A percentile compares a stretch with the other conserved stretches of the same genome.
Conservation (phyloP, 2,888 invertebrate species). For the Anthophora plumipes region DNA sequence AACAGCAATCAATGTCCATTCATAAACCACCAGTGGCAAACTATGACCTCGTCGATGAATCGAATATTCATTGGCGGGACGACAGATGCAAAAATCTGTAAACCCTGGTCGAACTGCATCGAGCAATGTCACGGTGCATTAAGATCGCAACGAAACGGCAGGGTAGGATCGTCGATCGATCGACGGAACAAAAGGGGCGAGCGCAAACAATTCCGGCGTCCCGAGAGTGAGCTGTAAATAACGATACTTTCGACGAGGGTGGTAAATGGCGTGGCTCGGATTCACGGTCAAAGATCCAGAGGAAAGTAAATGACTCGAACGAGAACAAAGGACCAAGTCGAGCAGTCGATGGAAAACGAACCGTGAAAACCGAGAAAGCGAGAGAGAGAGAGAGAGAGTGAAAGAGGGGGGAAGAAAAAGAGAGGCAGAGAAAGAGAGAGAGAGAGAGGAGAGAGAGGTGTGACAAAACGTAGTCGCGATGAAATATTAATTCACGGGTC, state of each 20-base stretch:
- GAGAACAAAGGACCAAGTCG: conserved; percentile 46
- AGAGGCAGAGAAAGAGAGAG: too few relatives aligned
- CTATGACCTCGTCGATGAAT: too few relatives aligned
- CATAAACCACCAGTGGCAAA: too few relatives aligned
- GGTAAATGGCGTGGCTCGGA: conserved; percentile 47
- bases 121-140: conserved; percentile 27
- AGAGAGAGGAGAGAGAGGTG: conserved; percentile 20
- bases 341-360: conserved; percentile 47
- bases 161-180: conserved; percentile 35
- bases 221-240: conserved; percentile 36
- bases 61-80: neutral
- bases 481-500: conserved; percentile 81
- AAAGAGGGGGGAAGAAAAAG: too few relatives aligned
- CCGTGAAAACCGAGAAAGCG: conserved; percentile 27
- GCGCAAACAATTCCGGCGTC: conserved; percentile 18
- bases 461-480: conserved; percentile 72
- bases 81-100: neutral
- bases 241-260: conserved; percentile 31
- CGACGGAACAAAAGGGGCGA: conserved; percentile 25
- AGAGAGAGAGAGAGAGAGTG: conserved; percentile 8
- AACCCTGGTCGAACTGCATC: neutral
- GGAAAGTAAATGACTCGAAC: conserved; percentile 38
- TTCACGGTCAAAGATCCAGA: conserved; percentile 48
- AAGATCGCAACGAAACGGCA: conserved; percentile 6
- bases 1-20: too few relatives aligned